Conservation (phyloP, 2,113 vertebrate genomes). For the Lasiurus cinereus region DNA sequence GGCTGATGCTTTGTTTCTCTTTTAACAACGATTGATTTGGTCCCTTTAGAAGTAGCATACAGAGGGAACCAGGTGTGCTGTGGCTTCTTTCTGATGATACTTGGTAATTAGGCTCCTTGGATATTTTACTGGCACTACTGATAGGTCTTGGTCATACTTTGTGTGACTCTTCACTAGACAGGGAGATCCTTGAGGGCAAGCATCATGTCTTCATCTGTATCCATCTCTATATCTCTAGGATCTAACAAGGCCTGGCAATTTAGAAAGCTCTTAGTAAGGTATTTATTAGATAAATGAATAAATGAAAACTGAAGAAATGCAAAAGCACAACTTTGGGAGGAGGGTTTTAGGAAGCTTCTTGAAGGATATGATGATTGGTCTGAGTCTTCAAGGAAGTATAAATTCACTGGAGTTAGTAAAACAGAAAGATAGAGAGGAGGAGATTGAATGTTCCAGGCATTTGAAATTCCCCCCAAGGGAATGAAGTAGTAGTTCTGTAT, state of each 20-base stretch:
- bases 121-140: background rate
- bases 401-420: background rate
- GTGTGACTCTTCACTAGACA: background rate
- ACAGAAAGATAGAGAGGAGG: background rate
- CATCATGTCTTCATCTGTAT: conserved; percentile 9
- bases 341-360: background rate
- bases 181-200: background rate
- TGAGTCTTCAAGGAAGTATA: background rate
- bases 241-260: background rate
- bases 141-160: background rate
- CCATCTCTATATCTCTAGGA: background rate
- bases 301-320: background rate
- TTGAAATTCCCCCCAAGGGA: background rate
- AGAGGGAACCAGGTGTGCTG: background rate
- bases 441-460: background rate
- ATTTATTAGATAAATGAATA: conserved; percentile 5
- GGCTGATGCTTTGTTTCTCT: background rate
- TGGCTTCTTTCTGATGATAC: conserved; percentile 28
- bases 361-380: background rate
- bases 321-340: background rate
- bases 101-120: conserved; percentile 15
- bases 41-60: background rate
- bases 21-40: background rate
- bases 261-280: conserved; percentile 19
- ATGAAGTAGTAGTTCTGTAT: background rate